These are phyloP conservation scores for Coryphaenoides rupestris DNA, from an alignment of 2,113 vertebrate species.

Conservation along the genomic window DNA sequence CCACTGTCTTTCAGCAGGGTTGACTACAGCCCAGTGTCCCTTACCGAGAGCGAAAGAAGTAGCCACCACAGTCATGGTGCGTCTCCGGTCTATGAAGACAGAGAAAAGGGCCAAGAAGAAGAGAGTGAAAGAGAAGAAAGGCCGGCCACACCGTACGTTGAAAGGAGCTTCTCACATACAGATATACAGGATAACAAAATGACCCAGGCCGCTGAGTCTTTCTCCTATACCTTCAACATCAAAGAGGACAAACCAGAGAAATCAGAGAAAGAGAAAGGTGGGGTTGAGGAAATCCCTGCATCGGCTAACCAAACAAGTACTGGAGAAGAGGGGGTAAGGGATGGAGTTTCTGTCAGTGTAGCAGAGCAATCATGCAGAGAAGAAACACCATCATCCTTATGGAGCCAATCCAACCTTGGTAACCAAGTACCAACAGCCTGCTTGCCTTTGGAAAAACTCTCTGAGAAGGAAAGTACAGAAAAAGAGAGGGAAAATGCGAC, in stretches of 20 bases:
- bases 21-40: conserved; percentile 54
- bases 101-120: conserved; percentile 64
- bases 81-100: conserved; percentile 53
- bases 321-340: conserved; percentile 28
- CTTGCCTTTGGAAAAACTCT: conserved; percentile 26
- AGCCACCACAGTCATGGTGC: conserved; percentile 51
- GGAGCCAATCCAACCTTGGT: conserved; percentile 57
- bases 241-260: conserved; percentile 70
- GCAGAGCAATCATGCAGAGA: conserved; percentile 23
- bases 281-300: conserved; percentile 28
- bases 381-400: conserved; percentile 33
- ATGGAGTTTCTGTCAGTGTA: conserved; percentile 18
- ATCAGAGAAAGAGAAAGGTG: conserved; percentile 62
- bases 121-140: conserved; percentile 77
- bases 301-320: conserved; percentile 10
- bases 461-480: conserved; percentile 49
- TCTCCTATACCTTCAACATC: conserved; percentile 49
- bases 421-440: conserved; percentile 25
- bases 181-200: conserved; percentile 81
- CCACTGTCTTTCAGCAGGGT: conserved; percentile 58
- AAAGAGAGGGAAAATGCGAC: conserved; percentile 44
- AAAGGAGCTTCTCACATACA: conserved; percentile 77
- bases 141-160: conserved; percentile 76
- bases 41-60: conserved; percentile 56
- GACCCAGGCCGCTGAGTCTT: conserved; percentile 43